phyloP scores from a whole-genome alignment of 2,888 invertebrate species.

The Cataglyphis rosenhaueri region DNA sequence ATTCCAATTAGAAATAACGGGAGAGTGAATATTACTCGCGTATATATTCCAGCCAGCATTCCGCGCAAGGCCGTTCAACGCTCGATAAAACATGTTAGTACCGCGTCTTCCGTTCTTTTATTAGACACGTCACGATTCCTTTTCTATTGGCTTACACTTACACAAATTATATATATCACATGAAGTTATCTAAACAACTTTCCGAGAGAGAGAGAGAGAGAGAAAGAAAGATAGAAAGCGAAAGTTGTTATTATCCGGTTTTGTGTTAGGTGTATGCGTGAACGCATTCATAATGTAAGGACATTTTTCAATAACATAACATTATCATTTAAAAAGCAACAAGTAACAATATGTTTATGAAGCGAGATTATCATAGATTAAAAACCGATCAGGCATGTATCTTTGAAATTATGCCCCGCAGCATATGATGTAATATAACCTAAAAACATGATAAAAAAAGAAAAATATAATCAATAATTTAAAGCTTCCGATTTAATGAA shows the following conservation, averaged over 20 bases:
- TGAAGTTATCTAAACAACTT: slow-evolving; percentile 3
- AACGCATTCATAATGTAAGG: background rate
- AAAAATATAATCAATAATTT: background rate
- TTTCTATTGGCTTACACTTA: slow-evolving; percentile 4
- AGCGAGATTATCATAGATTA: background rate
- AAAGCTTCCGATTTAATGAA: background rate
- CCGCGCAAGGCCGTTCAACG: slow-evolving; percentile 68
- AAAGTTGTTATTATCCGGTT: slow-evolving; percentile 22
- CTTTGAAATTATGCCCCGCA: background rate
- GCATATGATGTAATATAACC: background rate
- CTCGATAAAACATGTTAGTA: slow-evolving; percentile 57
- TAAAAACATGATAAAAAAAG: background rate
- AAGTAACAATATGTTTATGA: background rate
- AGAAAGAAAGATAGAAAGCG: background rate
- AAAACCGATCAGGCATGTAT: background rate
- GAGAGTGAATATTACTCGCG: slow-evolving; percentile 23
- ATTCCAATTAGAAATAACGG: slow-evolving; percentile 63
- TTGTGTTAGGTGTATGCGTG: background rate
- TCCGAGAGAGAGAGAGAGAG: background rate
- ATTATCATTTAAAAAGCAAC: background rate
- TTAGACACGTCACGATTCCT: slow-evolving; percentile 8
- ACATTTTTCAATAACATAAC: slow-evolving; percentile 13
- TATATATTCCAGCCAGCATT: slow-evolving; percentile 37
- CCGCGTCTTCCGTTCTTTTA: background rate
- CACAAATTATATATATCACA: background rate